Evolutionary conservation across 2,113 vertebrate species (phyloP).

Genomic region (Datnioides undecimradiatus): DNA sequence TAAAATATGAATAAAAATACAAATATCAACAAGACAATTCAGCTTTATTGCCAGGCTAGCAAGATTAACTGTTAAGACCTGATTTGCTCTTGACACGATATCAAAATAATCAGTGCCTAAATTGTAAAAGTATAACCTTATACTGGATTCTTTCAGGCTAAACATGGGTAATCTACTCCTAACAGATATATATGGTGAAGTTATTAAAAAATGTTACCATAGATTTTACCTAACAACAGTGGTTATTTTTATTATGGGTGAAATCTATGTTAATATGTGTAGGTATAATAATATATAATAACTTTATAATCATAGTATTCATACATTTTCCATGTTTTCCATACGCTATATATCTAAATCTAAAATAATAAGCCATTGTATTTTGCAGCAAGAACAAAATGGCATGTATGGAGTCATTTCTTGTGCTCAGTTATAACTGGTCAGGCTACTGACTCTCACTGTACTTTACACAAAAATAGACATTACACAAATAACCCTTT

Average conservation of each 20-base stretch:
- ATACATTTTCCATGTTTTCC: not conserved
- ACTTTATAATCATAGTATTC: too few species aligned
- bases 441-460: not conserved
- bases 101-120: not conserved
- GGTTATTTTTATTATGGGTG: not conserved
- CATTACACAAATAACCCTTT: not conserved
- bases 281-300: too few species aligned
- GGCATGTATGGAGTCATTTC: not conserved
- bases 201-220: too few species aligned
- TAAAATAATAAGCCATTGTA: not conserved
- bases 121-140: not conserved
- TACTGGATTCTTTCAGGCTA: too few species aligned
- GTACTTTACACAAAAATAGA: conserved; percentile 20
- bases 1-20: not conserved
- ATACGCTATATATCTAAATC: not conserved
- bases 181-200: too few species aligned
- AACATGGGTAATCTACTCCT: too few species aligned
- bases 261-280: not conserved
- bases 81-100: not conserved
- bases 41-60: not conserved
- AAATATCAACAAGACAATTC: not conserved
- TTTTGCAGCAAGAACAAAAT: not conserved
- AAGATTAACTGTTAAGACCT: not conserved
- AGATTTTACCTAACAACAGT: too few species aligned
- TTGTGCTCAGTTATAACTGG: not conserved